Base-by-base conservation (phyloP, 2,113 vertebrate genomes). In the Irena cyanogastra region DNA sequence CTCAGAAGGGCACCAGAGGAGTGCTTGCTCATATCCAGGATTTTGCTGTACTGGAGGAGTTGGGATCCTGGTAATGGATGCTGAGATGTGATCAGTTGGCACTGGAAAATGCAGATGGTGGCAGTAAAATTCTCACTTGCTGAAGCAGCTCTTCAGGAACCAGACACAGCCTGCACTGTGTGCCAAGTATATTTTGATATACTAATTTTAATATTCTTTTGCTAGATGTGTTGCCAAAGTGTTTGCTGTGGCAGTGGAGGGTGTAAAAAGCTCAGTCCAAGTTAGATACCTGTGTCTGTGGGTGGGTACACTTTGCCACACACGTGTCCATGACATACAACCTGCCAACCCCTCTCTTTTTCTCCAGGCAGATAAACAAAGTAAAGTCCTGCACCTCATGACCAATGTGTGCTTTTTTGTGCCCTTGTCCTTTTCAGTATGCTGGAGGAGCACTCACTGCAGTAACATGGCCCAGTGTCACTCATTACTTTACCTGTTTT, bases 401-500 rank as follows among this genome's bases (percentile, higher is more conserved):
- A 80, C 80, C 86, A 45, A 7, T 7, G 37, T 77, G 84, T 84
- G 84, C 64, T 68, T 93, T 74, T 53, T n/a, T 56, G 42, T 87
- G 89, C 95, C 91, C 93, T 93, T 78, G 92, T 81, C 56, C 93
- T 97, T 90, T 92, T 98, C 97, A 96, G 96, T 97, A 98, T 97
- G 97, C 97, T 77, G 44, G 52, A 89, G 81, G 87, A 35, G 18
- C 39, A 10, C 89, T 97, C 95, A 82, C 94, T 97, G 88, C 97
- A 96, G 97, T 93, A 94, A 93, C 83, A 93, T 74, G 94, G 97
- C 93, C 93, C 90, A 90, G 84, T 93, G 96, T 97, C 97, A 93
- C 91, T 98, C 94, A 97, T 98, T 97, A 97, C 97, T 97, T 98
- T 92, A 97, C 96, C 95, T 98, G 97, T 97, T 98, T 98, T 98